phyloP scores from a whole-genome alignment of 2,797 vertebrate species.

The Hybognathus amarus region DNA sequence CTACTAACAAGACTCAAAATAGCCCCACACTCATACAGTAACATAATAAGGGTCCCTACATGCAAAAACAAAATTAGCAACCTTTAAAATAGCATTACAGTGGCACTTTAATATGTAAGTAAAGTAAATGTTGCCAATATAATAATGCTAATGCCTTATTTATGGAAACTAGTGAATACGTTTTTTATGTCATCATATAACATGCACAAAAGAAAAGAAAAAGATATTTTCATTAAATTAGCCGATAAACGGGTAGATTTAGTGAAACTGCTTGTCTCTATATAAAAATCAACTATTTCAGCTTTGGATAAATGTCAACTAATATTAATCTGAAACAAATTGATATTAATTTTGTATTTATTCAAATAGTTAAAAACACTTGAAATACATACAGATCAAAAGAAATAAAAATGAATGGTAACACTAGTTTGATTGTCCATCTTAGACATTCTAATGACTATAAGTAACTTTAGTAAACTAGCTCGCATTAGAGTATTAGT shows the following conservation, averaged over 20 bases:
- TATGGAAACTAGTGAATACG: conserved; percentile 6
- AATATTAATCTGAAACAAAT: not conserved
- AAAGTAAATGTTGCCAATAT: not conserved
- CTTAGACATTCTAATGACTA: not conserved
- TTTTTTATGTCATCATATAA: conserved; percentile 15
- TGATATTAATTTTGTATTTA: not conserved
- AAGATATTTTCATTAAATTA: not conserved
- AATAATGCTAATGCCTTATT: not conserved
- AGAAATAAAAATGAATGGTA: conserved; percentile 3
- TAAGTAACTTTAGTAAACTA: not conserved
- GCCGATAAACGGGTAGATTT: not conserved
- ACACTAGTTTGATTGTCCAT: not conserved
- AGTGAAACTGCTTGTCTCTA: not conserved
- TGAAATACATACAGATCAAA: conserved; percentile 14
- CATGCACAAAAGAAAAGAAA: not conserved
- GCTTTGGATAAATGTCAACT: not conserved
- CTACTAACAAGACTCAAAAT: too few relatives aligned
- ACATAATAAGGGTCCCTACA: too few relatives aligned
- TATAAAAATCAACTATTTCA: not conserved
- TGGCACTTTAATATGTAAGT: not conserved
- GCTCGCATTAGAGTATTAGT: not conserved
- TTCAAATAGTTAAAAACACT: not conserved
- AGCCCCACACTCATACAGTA: too few relatives aligned
- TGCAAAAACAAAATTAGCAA: not conserved
- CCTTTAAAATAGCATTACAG: not conserved